Evolutionary conservation across 2,888 invertebrate species (phyloP).

Genomic region (Apantesis nais): DNA sequence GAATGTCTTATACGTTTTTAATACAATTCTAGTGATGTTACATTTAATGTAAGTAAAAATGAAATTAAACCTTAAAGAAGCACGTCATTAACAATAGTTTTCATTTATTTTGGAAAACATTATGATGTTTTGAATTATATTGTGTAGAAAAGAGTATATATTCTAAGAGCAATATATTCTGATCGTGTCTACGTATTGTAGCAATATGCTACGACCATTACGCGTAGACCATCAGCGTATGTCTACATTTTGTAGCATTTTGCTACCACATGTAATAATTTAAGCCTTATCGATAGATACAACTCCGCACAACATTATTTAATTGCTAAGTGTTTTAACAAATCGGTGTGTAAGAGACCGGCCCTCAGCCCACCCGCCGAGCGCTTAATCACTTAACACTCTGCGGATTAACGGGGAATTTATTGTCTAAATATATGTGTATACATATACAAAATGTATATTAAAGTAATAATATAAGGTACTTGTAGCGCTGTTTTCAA

Average conservation of each 20-base stretch:
- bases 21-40: neutral
- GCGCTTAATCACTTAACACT: slow-evolving; percentile 85
- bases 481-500: neutral
- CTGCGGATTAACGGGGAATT: slow-evolving; percentile 77
- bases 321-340: slow-evolving; percentile 66
- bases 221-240: neutral
- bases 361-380: slow-evolving; percentile 69
- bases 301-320: slow-evolving; percentile 31
- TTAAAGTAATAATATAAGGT: slow-evolving; percentile 3
- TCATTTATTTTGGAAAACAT: neutral
- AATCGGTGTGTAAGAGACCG: slow-evolving; percentile 79
- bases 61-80: neutral
- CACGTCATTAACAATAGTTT: neutral
- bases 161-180: neutral
- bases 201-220: neutral
- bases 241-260: neutral
- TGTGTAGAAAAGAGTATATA: neutral
- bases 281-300: slow-evolving; percentile 28
- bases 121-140: neutral
- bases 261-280: neutral
- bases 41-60: neutral
- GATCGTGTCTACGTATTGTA: neutral
- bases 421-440: slow-evolving; percentile 65
- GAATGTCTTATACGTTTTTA: no score
- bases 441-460: slow-evolving; percentile 8